Base-by-base conservation (phyloP, 2,797 vertebrate species). In the Alca torda region DNA sequence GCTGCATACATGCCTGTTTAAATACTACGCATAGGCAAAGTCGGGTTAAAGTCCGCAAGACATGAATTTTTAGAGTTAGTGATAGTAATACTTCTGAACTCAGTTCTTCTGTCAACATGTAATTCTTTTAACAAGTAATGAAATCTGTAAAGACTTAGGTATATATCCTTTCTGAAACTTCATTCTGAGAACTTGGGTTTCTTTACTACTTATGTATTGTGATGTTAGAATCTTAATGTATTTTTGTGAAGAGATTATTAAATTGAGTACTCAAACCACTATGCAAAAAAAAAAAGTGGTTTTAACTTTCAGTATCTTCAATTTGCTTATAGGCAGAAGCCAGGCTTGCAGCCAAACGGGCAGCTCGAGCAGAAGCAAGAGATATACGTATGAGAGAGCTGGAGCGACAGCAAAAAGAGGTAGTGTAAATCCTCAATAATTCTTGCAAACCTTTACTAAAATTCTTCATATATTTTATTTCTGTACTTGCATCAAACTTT, bases 371-470 rank as follows among this genome's bases (percentile, higher is more conserved):
- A 28, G 99, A 99, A 97, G 99, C 99, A 76, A 98, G 99, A 97
- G 99, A 99, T 92, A 99, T 99, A 93, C 99, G 99, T 73, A 99
- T 99, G 99, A 98, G 98, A 97, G 99, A 99, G 97, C 98, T 99
- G 95, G 99, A 99, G 80, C 98, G 99, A 48, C 99, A 99, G 64
- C 99, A 99, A 70, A 99, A 99, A 98, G 99, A 99, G 99, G 99
- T 99, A 99, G 56, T 48, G 8, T 57, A 57, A 74, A 50, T 75
- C 13, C 24, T 37, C 33, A 31, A 24, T 31, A 77, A 46, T 74
- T 57, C 60, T 2, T 84, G 37, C 45, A 77, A 35, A 35, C 19
- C 11, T 68, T 56, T 54, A 63, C 37, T 60, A 31, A 90, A 86
- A 45, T 75, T 76, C 7, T 18, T 68, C 31, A 30, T 9, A 2